These are phyloP conservation scores for Xyrichtys novacula DNA, from an alignment of 2,797 vertebrate genomes.

Conservation along the genomic window DNA sequence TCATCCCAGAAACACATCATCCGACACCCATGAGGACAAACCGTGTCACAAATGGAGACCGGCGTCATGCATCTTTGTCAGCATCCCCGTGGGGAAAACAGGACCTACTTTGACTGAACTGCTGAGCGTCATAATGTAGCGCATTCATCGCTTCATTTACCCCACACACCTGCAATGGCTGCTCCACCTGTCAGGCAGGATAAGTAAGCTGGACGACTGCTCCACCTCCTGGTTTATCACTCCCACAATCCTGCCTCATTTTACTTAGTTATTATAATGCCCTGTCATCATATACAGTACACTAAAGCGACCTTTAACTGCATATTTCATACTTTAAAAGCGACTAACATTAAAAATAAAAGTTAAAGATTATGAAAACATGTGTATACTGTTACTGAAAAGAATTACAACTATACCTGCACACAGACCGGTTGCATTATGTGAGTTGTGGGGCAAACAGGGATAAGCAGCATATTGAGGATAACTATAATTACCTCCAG, in stretches of 20 bases:
- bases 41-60: too few species aligned
- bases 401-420: too few species aligned
- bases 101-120: too few species aligned
- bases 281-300: not conserved
- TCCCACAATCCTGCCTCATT: not conserved
- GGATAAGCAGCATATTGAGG: not conserved
- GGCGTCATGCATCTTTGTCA: constrained; percentile 10
- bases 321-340: too few species aligned
- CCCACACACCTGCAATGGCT: not conserved
- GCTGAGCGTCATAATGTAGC: not conserved
- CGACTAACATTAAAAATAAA: too few species aligned
- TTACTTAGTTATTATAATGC: constrained; percentile 1
- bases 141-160: not conserved
- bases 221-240: constrained; percentile 52
- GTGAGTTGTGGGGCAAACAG: too few species aligned
- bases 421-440: too few species aligned
- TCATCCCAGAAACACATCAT: constrained; percentile 16
- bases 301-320: too few species aligned
- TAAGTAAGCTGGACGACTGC: constrained; percentile 31
- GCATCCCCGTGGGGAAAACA: not conserved
- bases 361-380: too few species aligned
- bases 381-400: too few species aligned
- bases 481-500: not conserved
- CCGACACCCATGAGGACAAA: too few species aligned
- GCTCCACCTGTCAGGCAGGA: not conserved